Base-by-base conservation (phyloP, 2,797 vertebrate species). In the Odontamblyopus lacepedii region DNA sequence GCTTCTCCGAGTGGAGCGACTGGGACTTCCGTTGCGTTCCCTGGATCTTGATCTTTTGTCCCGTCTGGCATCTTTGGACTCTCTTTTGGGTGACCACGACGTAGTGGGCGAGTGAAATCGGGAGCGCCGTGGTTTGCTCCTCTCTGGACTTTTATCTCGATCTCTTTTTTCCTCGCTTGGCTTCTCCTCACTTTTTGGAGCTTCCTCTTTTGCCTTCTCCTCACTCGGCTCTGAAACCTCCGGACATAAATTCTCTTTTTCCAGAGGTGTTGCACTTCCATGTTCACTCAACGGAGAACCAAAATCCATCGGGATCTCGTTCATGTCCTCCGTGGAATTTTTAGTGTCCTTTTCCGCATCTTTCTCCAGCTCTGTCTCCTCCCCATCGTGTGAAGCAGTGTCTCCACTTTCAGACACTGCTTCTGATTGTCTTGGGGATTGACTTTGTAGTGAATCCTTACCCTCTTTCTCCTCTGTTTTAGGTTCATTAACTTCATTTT, bases 41-140 rank as follows among this genome's bases (percentile, higher is more conserved):
- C 84, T 83, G 4, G 92, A 93, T 15, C 78, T 78, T 2, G 95
- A 95, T n/a, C 89, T 93, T 61, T 93, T 93, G 27, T 97, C 96
- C 41, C 80, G 91, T 64, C 76, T 81, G 0, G 79, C 79, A 0
- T 95, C 95, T 87, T 77, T 81, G 0, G 78, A 78, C 0, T 95
- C 95, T 87, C 82, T 92, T 74, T 93, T 95, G 27, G 96, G 95
- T n/a, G 96, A 97, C 97, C 97, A 99, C 57, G 95, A 97, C 60
- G 95, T 96, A 0, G 96, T 94, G 3, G 97, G 93, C 2, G 98
- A 98, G 82, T 99, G 98, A 90, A 99, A 99, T 67, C 98, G 95
- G 72, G 98, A 98, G 71, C 91, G 95, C 60, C 97, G 93, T 65
- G 93, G 94, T 70, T 94, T 92, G 66, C 94, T 97, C 86, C 92